Evolutionary conservation across 2,888 invertebrate species (phyloP).

Genomic region (Ormia ochracea): DNA sequence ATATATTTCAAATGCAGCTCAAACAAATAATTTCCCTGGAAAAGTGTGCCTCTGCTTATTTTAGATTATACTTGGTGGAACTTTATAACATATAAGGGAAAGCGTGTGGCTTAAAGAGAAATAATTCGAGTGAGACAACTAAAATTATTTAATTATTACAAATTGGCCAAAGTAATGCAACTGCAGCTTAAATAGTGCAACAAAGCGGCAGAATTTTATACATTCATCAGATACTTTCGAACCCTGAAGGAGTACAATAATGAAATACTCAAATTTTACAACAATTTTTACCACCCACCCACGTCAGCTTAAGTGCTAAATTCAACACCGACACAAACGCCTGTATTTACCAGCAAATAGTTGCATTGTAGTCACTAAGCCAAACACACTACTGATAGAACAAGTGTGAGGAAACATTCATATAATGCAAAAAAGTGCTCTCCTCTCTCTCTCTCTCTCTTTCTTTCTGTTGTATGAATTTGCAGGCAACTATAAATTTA

Average conservation of each 20-base stretch:
- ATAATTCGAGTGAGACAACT: no score
- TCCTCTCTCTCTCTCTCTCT: slow-evolving; percentile 7
- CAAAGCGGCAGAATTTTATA: background rate
- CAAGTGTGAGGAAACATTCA: background rate
- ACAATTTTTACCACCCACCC: background rate
- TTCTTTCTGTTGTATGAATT: background rate
- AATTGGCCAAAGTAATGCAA: no score
- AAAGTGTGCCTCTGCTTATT: no score
- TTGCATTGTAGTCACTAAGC: slow-evolving; percentile 24
- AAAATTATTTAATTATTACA: no score
- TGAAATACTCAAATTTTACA: background rate
- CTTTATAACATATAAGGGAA: no score
- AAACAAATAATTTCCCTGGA: no score
- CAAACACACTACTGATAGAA: background rate
- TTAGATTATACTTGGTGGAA: no score
- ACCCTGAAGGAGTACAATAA: background rate
- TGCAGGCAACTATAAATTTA: background rate
- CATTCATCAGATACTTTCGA: background rate
- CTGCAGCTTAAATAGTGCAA: background rate
- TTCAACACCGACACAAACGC: slow-evolving; percentile 12
- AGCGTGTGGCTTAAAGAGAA: no score
- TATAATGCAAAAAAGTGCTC: background rate
- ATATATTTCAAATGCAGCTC: no score
- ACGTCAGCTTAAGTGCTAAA: background rate
- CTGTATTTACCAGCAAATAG: background rate